Evolutionary conservation across 2,797 vertebrate species (phyloP).

Genomic region (Erpetoichthys calabaricus): DNA sequence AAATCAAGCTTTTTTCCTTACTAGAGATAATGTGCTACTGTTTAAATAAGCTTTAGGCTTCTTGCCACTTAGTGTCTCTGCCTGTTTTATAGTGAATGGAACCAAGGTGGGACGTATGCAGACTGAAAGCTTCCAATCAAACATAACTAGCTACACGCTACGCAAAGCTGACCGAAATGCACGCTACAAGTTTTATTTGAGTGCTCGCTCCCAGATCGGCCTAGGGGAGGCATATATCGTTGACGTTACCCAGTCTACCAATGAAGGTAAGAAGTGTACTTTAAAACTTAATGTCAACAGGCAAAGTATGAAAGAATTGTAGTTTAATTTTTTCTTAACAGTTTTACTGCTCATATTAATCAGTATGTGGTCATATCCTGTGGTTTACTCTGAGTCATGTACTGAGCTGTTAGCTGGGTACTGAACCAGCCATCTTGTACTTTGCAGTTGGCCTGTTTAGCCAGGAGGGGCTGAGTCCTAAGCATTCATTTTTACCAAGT

Average conservation of each 20-base stretch:
- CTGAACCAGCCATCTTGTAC: no score
- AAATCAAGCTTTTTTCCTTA: background rate
- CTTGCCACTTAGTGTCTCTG: background rate
- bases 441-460: no score
- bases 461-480: no score
- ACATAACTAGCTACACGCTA: constrained; percentile 64
- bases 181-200: constrained; percentile 72
- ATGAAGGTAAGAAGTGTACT: constrained; percentile 65
- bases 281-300: background rate
- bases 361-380: no score
- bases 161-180: constrained; percentile 63
- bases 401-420: no score
- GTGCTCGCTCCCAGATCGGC: constrained; percentile 75
- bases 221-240: constrained; percentile 52
- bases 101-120: constrained; percentile 47
- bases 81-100: constrained; percentile 64
- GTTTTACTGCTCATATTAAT: no score
- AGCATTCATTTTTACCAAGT: no score
- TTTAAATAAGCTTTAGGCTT: background rate
- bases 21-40: background rate
- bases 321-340: no score
- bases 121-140: constrained; percentile 61
- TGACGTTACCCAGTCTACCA: constrained; percentile 67
- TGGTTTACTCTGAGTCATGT: no score
- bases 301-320: no score